Evolutionary conservation across 2,113 vertebrate species (phyloP).

Genomic region (Tursiops truncatus): DNA sequence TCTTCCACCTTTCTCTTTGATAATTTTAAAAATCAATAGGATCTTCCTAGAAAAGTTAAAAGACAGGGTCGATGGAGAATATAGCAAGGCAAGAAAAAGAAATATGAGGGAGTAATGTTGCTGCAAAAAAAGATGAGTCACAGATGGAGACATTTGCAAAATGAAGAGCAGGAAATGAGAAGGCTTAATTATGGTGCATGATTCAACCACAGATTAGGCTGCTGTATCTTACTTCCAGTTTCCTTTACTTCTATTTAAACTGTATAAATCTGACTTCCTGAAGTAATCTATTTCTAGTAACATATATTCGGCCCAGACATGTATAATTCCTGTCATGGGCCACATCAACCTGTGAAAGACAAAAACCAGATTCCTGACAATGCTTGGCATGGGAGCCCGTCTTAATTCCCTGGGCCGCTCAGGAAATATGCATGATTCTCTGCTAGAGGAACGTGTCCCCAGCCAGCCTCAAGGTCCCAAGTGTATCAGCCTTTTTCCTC

Average conservation of each 20-base stretch:
- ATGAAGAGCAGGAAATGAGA: slow-evolving; percentile 65
- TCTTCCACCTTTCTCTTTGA: neutral
- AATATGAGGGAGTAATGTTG: slow-evolving; percentile 61
- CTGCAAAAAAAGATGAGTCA: slow-evolving; percentile 68
- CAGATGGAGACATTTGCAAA: slow-evolving; percentile 58
- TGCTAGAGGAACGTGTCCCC: accelerated
- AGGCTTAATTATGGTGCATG: slow-evolving; percentile 64
- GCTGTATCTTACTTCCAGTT: slow-evolving; percentile 53
- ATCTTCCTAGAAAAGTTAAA: slow-evolving; percentile 25
- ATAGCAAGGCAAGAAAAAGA: slow-evolving; percentile 67
- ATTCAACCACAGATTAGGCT: slow-evolving; percentile 70
- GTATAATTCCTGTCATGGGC: slow-evolving; percentile 54
- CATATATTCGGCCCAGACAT: slow-evolving; percentile 39
- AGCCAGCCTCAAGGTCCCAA: neutral
- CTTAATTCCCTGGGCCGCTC: neutral
- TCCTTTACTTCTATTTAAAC: slow-evolving; percentile 66
- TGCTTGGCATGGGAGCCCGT: neutral
- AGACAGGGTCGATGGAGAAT: slow-evolving; percentile 22
- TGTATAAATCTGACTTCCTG: slow-evolving; percentile 65
- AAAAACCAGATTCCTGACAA: slow-evolving; percentile 16
- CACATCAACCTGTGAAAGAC: slow-evolving; percentile 37
- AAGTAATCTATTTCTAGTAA: slow-evolving; percentile 68
- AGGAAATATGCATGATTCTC: neutral
- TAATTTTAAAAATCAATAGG: neutral
- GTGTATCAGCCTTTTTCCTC: neutral